Percentiles rank a stretch among this genome's conserved stretches.
These are phyloP conservation scores for Danionella cerebrum DNA, from an alignment of 2,113 vertebrate genomes.

Conservation along the genomic window DNA sequence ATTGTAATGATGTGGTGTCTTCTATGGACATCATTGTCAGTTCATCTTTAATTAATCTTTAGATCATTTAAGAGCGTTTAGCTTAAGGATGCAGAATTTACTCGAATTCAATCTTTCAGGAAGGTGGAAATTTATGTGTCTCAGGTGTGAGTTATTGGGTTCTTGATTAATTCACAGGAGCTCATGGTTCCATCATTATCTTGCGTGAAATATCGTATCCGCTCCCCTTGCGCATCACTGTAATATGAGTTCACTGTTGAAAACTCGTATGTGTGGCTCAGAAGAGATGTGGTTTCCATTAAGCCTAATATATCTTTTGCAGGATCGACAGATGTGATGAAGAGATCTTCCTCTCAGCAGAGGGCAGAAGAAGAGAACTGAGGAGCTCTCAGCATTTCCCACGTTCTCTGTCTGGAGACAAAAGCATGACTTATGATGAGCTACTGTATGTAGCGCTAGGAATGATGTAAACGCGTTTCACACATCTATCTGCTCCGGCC, in stretches of 20 bases:
- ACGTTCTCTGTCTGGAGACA: background rate
- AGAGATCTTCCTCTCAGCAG: constrained; percentile 33
- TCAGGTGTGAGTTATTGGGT: no score
- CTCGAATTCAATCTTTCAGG: no score
- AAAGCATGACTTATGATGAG: background rate
- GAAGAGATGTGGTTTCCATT: constrained; percentile 38
- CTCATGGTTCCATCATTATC: no score
- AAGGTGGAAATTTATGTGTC: no score
- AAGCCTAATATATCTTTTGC: background rate
- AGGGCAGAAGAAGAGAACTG: constrained; percentile 11
- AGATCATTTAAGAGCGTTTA: no score
- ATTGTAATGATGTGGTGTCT: no score
- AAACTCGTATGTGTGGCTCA: constrained; percentile 23
- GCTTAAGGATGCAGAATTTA: no score
- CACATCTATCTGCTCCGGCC: constrained; percentile 17
- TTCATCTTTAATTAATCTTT: no score
- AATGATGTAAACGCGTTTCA: background rate
- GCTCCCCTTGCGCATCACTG: constrained; percentile 31
- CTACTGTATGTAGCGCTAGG: constrained; percentile 28
- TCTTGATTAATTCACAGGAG: no score
- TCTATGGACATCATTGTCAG: no score
- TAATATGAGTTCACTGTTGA: constrained; percentile 22
- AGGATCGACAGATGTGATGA: constrained; percentile 34
- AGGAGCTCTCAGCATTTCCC: constrained; percentile 5
- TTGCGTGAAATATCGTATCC: no score